Base-by-base conservation (phyloP, 2,888 invertebrate species). In the Oxytorus armatus region DNA sequence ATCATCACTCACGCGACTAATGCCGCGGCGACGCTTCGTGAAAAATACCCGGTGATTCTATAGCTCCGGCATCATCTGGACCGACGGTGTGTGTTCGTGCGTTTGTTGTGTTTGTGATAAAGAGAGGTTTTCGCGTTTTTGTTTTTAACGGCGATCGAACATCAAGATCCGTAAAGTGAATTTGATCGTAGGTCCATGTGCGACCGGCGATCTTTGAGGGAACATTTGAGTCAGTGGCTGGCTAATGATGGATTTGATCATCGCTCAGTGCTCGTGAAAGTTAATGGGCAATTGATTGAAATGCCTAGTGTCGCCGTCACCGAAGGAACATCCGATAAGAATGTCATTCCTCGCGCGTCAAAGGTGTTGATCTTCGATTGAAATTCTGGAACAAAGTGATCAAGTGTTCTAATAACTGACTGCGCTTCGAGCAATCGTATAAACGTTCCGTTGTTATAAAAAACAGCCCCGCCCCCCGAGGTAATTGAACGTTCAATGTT, bases 1-100 rank as follows among this genome's bases (percentile, higher is more conserved):
- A 79, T 80, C 78, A 79, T 77, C 75, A 61, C 76, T 77, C 73
- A 72, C 66, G 70, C 66, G 55, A 59, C 59, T 68, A 69, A 53
- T 51, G 63, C 61, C 21, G n/a, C n/a, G n/a, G n/a, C n/a, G 8
- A 72, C 53, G 59, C 16, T 25, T 77, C 53, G 25, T 39, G 65
- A 61, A 47, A 14, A n/a, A n/a, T n/a, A n/a, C n/a, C n/a, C 39
- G 18, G 69, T 29, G 10, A 8, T 36, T 49, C 53, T n/a, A 3
- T 23, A 29, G 8, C 21, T n/a, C 4, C n/a, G n/a, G n/a, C 36
- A 44, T 44, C 36, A n/a, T 33, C 33, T 7, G n/a, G 39, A 39
- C 36, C 23, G 23, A 4, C 14, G 53, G 53, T 47, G 65, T n/a
- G 65, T 25, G 55, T 57, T 55, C 66, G 25, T 23, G 14, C n/a